Percentiles rank a stretch among this genome's conserved stretches.
Evolutionary conservation across 2,888 invertebrate genomes (phyloP).

Genomic region (Aleiodes testaceus): DNA sequence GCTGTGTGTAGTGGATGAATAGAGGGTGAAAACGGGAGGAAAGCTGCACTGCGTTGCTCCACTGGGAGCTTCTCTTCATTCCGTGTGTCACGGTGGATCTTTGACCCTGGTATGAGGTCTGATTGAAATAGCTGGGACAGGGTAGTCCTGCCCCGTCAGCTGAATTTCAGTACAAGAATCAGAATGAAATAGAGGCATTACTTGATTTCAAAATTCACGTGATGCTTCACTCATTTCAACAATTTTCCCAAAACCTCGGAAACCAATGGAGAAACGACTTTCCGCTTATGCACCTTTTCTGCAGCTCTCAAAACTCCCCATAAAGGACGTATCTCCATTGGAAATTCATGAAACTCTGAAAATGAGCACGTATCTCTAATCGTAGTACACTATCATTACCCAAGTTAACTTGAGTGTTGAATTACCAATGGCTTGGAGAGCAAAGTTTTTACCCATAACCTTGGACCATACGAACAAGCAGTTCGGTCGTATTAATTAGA

Average conservation of each 20-base stretch:
- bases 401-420: slow-evolving; percentile 8
- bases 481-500: slow-evolving; percentile 65
- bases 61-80: slow-evolving; percentile 4
- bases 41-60: slow-evolving; percentile 24
- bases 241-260: no score
- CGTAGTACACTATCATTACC: not conserved
- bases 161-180: not conserved
- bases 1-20: slow-evolving; percentile 13
- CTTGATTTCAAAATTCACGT: not conserved
- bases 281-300: no score
- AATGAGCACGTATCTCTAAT: not conserved
- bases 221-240: no score
- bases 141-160: not conserved
- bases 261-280: no score
- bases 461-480: not conserved
- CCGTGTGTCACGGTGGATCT: slow-evolving; percentile 7
- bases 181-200: not conserved
- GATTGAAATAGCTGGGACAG: slow-evolving; percentile 3
- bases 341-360: not conserved
- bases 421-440: slow-evolving; percentile 9
- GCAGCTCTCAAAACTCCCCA: no score
- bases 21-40: slow-evolving; percentile 25
- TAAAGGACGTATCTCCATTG: no score
- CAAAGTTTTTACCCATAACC: slow-evolving; percentile 12
- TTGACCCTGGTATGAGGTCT: slow-evolving; percentile 12